These are phyloP conservation scores for Macrosiphum euphorbiae DNA, from an alignment of 2,888 invertebrate species.

Conservation along the genomic window DNA sequence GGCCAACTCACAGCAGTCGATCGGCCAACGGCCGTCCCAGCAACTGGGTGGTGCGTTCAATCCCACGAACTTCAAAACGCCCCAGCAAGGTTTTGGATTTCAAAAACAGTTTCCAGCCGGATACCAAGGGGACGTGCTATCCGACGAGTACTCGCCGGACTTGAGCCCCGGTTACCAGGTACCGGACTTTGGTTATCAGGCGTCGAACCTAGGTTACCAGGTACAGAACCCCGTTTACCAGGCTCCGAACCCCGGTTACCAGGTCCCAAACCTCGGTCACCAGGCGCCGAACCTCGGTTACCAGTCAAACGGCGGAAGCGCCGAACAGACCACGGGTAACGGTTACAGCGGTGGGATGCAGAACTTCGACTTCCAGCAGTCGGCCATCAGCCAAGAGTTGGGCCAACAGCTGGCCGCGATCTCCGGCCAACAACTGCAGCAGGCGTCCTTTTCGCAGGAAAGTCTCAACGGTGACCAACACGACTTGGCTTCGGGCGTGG, in stretches of 20 bases:
- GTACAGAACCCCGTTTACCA: slow-evolving; percentile 1
- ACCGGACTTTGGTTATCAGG: not conserved
- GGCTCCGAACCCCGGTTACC: not conserved
- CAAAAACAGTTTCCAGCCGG: not conserved
- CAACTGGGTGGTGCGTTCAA: not conserved
- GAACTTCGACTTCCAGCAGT: slow-evolving; percentile 27
- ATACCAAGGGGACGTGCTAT: not conserved
- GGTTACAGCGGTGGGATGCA: not conserved
- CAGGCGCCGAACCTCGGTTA: slow-evolving; percentile 13
- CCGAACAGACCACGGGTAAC: not conserved
- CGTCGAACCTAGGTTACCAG: not conserved
- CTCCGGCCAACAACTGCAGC: slow-evolving; percentile 14
- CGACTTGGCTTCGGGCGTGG: not conserved
- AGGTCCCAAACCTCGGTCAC: not conserved
- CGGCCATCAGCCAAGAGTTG: slow-evolving; percentile 14
- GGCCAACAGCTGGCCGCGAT: not conserved
- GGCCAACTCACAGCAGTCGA: not conserved
- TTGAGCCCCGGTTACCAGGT: not conserved
- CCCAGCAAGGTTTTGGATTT: not conserved
- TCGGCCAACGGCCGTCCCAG: not conserved
- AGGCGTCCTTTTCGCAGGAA: not conserved
- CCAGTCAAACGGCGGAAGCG: not conserved
- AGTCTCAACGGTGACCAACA: slow-evolving; percentile 10
- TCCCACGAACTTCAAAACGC: not conserved
- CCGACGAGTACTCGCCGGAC: slow-evolving; percentile 8